Percentiles rank a stretch among this genome's conserved stretches.
These are phyloP conservation scores for Drosophila repleta DNA, from an alignment of 1,140 invertebrate species.

Conservation along the genomic window DNA sequence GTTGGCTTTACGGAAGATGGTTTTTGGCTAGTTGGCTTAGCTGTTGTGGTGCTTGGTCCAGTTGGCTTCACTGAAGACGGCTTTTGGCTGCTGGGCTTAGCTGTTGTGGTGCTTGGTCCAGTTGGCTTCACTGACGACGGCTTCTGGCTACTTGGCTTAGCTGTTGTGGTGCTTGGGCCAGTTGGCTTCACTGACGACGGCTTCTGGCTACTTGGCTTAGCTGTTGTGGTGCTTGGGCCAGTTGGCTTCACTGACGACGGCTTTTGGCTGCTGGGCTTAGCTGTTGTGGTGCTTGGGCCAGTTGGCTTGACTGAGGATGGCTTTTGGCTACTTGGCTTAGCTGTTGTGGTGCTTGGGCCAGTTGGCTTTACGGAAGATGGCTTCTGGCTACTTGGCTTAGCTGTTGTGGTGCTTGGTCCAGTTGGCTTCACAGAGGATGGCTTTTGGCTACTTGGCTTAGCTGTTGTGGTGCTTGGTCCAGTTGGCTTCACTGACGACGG, in stretches of 20 bases:
- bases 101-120: neutral
- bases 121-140: neutral
- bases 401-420: neutral
- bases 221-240: neutral
- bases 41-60: neutral
- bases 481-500: neutral
- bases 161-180: neutral
- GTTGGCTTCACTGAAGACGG: neutral
- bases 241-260: no score
- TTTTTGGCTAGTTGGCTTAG: neutral
- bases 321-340: no score
- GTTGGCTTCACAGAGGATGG: constrained; percentile 1
- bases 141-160: neutral
- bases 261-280: neutral
- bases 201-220: neutral
- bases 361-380: neutral
- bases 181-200: neutral
- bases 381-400: neutral
- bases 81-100: neutral
- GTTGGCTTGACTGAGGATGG: neutral
- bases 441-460: neutral
- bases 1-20: constrained; percentile 3
- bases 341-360: no score
- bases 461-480: neutral
- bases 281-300: neutral